phyloP scores from a whole-genome alignment of 2,113 vertebrate genomes.

The Vidua chalybeata region DNA sequence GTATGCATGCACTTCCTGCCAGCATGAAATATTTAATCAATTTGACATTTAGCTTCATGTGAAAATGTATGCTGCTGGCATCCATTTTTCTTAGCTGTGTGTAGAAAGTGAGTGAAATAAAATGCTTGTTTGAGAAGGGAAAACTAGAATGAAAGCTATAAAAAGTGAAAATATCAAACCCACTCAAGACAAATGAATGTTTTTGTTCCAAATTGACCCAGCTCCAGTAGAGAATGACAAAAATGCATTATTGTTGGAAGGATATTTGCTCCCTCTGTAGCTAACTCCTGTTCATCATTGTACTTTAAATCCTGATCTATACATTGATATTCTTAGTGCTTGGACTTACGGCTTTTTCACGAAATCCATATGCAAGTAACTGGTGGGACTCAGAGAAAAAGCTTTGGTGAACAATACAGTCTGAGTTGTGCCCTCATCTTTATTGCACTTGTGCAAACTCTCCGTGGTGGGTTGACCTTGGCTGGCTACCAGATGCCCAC shows the following conservation, averaged over 20 bases:
- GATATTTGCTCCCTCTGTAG: background rate
- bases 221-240: background rate
- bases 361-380: background rate
- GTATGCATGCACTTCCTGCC: background rate
- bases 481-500: background rate
- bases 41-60: background rate
- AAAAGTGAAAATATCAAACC: constrained; percentile 9
- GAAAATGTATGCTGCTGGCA: background rate
- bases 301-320: background rate
- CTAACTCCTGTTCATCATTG: background rate
- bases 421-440: background rate
- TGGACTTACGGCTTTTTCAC: background rate
- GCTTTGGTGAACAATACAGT: background rate
- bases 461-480: background rate
- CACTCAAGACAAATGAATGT: background rate
- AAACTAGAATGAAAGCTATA: background rate
- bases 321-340: background rate
- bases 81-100: background rate
- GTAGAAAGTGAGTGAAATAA: background rate
- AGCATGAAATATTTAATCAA: constrained; percentile 5
- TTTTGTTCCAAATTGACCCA: background rate
- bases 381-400: background rate
- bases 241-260: background rate
- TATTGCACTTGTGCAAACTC: background rate
- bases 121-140: background rate